phyloP scores from a whole-genome alignment of 2,113 vertebrate species.

The Orthonyx spaldingii region DNA sequence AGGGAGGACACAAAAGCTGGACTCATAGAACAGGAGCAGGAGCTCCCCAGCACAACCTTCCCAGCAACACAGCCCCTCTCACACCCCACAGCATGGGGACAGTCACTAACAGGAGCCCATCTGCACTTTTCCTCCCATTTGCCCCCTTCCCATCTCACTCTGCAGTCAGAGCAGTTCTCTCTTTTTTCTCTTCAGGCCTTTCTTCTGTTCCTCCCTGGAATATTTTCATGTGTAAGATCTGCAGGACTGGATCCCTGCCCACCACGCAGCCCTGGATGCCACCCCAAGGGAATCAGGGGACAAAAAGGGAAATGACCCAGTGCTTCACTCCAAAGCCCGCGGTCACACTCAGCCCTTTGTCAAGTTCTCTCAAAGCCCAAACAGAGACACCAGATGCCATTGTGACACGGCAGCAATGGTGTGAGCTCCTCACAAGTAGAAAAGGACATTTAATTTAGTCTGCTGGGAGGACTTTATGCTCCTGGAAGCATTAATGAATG shows the following conservation, averaged over 20 bases:
- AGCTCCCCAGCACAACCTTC: background rate
- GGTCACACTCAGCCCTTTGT: background rate
- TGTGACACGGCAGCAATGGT: background rate
- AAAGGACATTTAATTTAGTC: background rate
- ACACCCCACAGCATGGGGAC: background rate
- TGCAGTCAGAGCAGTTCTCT: background rate
- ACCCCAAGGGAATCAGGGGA: background rate
- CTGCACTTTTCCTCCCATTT: background rate
- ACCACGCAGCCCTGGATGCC: background rate
- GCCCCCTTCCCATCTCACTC: background rate
- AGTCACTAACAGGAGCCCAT: background rate
- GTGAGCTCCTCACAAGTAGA: background rate
- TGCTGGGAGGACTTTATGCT: background rate
- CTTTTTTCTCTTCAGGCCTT: background rate
- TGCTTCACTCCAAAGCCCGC: rapidly evolving
- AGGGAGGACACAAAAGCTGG: background rate
- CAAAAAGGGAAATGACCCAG: background rate
- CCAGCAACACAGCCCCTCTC: background rate
- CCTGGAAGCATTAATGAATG: background rate
- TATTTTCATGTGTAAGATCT: background rate
- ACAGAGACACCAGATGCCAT: background rate
- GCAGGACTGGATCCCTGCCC: background rate
- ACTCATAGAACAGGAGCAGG: rapidly evolving
- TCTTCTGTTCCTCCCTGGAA: background rate
- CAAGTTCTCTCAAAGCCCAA: background rate